phyloP scores from a whole-genome alignment of 2,888 invertebrate species.

The Eurois occulta region DNA sequence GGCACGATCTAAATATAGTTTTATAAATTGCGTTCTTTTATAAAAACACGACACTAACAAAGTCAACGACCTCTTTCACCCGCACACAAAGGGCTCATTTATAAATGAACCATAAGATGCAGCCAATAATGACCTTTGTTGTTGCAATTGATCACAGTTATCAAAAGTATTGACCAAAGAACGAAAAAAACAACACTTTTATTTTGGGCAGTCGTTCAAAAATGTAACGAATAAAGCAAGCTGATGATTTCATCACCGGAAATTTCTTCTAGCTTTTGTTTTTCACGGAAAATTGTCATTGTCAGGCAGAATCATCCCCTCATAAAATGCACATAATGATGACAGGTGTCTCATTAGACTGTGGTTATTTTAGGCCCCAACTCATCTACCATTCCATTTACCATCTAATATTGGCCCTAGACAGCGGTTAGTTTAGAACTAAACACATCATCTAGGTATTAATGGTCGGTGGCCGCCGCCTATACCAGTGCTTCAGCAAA shows the following conservation, averaged over 20 bases:
- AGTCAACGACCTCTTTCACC: conserved; percentile 28
- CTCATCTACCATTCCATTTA: background rate
- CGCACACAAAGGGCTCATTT: background rate
- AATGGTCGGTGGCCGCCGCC: background rate
- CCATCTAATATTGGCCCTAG: background rate
- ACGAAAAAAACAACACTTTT: background rate
- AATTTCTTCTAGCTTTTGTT: background rate
- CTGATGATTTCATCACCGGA: background rate
- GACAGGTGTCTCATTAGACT: background rate
- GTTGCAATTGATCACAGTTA: background rate
- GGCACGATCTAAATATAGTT: conserved; percentile 27
- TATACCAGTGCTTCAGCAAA: background rate
- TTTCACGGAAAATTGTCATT: background rate
- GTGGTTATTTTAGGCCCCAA: background rate
- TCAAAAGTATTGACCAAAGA: background rate
- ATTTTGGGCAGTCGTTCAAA: background rate
- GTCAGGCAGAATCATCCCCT: background rate
- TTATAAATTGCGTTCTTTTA: conserved; percentile 32
- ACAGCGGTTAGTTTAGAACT: background rate
- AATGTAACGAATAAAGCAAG: background rate
- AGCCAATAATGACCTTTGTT: conserved; percentile 4
- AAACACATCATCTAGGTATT: background rate
- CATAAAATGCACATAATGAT: background rate
- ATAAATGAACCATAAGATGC: background rate
- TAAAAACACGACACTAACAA: conserved; percentile 22